Evolutionary conservation across 2,888 invertebrate species (phyloP).

Genomic region (Oscheius sp.): DNA sequence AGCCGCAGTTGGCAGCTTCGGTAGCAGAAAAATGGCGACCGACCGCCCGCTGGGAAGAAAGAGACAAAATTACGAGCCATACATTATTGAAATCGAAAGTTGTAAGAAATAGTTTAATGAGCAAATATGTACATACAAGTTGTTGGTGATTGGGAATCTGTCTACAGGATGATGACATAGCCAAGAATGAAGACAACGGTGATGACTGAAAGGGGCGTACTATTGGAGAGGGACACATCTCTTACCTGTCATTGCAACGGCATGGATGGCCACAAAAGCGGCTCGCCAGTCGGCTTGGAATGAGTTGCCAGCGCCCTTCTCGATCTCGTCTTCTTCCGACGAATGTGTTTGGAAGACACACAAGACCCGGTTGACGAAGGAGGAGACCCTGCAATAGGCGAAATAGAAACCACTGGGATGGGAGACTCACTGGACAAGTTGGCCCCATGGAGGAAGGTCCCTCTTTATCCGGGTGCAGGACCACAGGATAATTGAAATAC

Average conservation of each 20-base stretch:
- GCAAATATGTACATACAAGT: constrained; percentile 31
- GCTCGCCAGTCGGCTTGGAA: constrained; percentile 66
- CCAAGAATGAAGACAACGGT: constrained; percentile 65
- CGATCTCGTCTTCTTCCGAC: constrained; percentile 63
- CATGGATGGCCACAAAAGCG: constrained; percentile 70
- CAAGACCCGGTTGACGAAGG: constrained; percentile 67
- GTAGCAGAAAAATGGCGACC: no score
- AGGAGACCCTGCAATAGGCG: constrained; percentile 57
- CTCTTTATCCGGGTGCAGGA: constrained; percentile 59
- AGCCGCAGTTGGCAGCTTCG: no score
- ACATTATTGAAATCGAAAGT: neutral
- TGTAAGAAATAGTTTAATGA: constrained; percentile 22
- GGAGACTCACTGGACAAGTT: constrained; percentile 56
- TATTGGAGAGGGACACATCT: no score
- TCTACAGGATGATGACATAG: constrained; percentile 41
- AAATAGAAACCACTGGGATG: neutral
- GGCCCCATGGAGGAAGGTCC: constrained; percentile 69
- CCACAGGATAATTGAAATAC: constrained; percentile 60
- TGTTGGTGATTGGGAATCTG: neutral
- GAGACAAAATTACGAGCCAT: neutral
- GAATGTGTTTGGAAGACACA: constrained; percentile 66
- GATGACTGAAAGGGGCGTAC: no score
- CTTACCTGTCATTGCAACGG: constrained; percentile 61
- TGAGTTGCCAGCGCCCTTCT: constrained; percentile 55
- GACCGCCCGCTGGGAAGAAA: no score